phyloP scores from a whole-genome alignment of 2,888 invertebrate species.

The Tyria jacobaeae region DNA sequence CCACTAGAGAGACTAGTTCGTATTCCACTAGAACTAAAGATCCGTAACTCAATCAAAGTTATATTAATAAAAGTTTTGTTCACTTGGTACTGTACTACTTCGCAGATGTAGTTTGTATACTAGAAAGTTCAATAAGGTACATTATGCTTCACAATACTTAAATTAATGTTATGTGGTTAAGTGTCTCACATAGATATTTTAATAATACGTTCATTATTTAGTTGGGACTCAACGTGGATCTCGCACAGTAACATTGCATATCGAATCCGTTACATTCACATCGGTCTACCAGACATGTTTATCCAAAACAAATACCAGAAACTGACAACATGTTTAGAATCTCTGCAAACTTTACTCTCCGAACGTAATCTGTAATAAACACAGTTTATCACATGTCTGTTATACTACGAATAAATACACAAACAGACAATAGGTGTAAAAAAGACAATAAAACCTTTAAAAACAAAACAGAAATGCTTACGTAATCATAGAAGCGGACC shows the following conservation, averaged over 20 bases:
- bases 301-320: slow-evolving; percentile 14
- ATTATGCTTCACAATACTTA: too few species aligned
- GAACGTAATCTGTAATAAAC: slow-evolving; percentile 8
- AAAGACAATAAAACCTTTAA: slow-evolving; percentile 24
- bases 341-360: slow-evolving; percentile 8
- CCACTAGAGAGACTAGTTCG: too few species aligned
- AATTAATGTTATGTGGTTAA: too few species aligned
- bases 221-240: neutral
- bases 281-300: slow-evolving; percentile 14
- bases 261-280: slow-evolving; percentile 6
- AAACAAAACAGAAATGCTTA: slow-evolving; percentile 16
- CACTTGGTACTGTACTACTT: neutral
- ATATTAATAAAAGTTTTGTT: neutral
- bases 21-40: neutral
- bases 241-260: neutral
- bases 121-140: neutral
- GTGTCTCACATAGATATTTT: too few species aligned
- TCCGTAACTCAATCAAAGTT: neutral
- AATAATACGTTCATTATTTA: too few species aligned
- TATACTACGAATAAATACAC: slow-evolving; percentile 17
- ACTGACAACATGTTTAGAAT: slow-evolving; percentile 19
- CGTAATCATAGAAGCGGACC: slow-evolving; percentile 15
- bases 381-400: slow-evolving; percentile 14
- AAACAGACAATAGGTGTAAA: slow-evolving; percentile 21
- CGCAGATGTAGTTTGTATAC: neutral